Evolutionary conservation across 2,113 vertebrate genomes (phyloP).

Genomic region (Anser brachyrhynchus): DNA sequence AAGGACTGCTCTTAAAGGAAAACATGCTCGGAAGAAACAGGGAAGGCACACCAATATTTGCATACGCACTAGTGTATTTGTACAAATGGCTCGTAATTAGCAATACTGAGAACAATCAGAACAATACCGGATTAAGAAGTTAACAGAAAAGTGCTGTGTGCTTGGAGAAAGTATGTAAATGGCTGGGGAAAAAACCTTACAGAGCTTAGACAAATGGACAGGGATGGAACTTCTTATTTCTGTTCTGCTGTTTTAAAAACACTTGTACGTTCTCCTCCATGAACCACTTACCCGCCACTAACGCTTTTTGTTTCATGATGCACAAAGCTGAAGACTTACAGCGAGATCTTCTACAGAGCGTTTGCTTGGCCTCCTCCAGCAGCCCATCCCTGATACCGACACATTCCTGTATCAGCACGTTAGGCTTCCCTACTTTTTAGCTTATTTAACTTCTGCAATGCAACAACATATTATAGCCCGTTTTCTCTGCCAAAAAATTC

Average conservation of each 20-base stretch:
- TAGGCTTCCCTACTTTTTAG: background rate
- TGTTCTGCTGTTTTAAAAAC: background rate
- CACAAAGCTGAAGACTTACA: background rate
- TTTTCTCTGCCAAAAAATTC: background rate
- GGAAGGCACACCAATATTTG: background rate
- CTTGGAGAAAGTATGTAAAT: background rate
- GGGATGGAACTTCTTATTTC: background rate
- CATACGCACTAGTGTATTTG: background rate
- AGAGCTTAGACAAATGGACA: background rate
- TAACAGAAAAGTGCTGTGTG: background rate
- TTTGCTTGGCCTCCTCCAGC: background rate
- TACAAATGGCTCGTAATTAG: background rate
- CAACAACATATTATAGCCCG: background rate
- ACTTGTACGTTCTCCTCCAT: background rate
- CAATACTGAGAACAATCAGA: background rate
- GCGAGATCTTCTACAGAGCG: no score
- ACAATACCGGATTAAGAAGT: background rate
- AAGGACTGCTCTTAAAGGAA: background rate
- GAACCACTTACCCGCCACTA: background rate
- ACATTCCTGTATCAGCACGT: no score
- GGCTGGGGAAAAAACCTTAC: background rate
- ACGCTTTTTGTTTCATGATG: background rate
- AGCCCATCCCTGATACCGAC: background rate
- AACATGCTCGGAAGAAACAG: background rate
- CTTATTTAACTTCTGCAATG: background rate